Evolutionary conservation across 2,888 invertebrate species (phyloP).

Genomic region (Mesorhabditis spiculigera): DNA sequence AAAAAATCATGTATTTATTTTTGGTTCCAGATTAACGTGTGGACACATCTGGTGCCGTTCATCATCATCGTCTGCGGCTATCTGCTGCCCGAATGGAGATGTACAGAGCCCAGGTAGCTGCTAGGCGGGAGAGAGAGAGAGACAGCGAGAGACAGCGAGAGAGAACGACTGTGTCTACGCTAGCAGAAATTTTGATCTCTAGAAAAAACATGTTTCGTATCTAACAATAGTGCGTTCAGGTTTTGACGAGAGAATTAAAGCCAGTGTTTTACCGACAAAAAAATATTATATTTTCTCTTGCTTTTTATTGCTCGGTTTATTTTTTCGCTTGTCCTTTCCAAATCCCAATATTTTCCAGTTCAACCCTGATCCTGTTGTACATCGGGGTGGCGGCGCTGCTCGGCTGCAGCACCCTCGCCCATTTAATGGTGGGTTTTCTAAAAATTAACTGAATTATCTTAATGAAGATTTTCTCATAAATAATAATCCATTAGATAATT

Average conservation of each 20-base stretch:
- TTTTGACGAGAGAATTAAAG: too few species aligned
- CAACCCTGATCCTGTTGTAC: conserved; percentile 36
- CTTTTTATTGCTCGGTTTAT: neutral
- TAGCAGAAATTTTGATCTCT: too few species aligned
- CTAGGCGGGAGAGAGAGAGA: too few species aligned
- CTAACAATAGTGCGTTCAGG: too few species aligned
- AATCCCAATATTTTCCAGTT: neutral
- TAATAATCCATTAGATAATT: too few species aligned
- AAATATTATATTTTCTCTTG: neutral
- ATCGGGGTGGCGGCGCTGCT: conserved; percentile 39
- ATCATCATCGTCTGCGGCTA: neutral
- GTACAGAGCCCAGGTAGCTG: neutral
- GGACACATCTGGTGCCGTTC: conserved; percentile 2
- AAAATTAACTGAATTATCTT: too few species aligned
- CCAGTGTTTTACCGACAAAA: neutral
- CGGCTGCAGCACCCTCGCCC: conserved; percentile 40
- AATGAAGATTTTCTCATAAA: too few species aligned
- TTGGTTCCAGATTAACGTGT: neutral
- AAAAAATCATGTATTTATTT: too few species aligned
- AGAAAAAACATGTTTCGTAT: neutral
- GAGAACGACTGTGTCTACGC: too few species aligned
- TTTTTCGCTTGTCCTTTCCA: neutral
- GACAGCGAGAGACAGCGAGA: too few species aligned
- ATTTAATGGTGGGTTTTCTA: conserved; percentile 34
- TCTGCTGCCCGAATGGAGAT: neutral